These are phyloP conservation scores for Heliothis peltigera DNA, from an alignment of 2,888 invertebrate species.

Conservation along the genomic window DNA sequence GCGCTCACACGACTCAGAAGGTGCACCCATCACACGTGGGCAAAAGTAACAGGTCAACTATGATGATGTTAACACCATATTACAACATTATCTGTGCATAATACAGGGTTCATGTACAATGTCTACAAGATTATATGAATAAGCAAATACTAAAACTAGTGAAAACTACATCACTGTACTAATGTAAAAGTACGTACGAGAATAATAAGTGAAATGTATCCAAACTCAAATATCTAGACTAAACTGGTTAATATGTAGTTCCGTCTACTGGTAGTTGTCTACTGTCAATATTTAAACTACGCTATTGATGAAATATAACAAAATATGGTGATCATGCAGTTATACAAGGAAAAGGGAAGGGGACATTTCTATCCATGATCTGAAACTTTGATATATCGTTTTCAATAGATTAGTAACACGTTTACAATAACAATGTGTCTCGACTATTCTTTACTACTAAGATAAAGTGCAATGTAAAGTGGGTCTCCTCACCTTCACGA, in stretches of 20 bases:
- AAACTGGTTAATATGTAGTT: slow-evolving; percentile 50
- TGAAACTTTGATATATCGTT: slow-evolving; percentile 57
- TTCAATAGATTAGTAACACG: slow-evolving; percentile 59
- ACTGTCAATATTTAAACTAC: slow-evolving; percentile 58
- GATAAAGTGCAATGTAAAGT: slow-evolving; percentile 13
- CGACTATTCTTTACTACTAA: slow-evolving; percentile 34
- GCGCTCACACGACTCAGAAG: background rate
- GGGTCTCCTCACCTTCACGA: slow-evolving; percentile 95
- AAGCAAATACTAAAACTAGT: slow-evolving; percentile 57
- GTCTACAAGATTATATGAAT: slow-evolving; percentile 54
- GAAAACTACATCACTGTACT: slow-evolving; percentile 58
- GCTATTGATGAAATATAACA: slow-evolving; percentile 58
- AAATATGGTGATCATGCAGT: slow-evolving; percentile 65
- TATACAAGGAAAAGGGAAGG: slow-evolving; percentile 51
- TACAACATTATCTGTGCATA: slow-evolving; percentile 29
- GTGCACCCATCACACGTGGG: slow-evolving; percentile 19
- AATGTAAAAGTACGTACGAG: slow-evolving; percentile 44
- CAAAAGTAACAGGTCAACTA: slow-evolving; percentile 5
- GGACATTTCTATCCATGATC: slow-evolving; percentile 61
- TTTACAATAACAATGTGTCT: slow-evolving; percentile 36
- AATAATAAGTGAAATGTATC: slow-evolving; percentile 41
- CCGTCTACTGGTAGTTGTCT: slow-evolving; percentile 52
- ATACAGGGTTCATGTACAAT: slow-evolving; percentile 28
- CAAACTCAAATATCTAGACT: slow-evolving; percentile 55
- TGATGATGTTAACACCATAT: slow-evolving; percentile 23